Evolutionary conservation across 2,888 invertebrate species (phyloP).

Genomic region (Brenthis hecate): DNA sequence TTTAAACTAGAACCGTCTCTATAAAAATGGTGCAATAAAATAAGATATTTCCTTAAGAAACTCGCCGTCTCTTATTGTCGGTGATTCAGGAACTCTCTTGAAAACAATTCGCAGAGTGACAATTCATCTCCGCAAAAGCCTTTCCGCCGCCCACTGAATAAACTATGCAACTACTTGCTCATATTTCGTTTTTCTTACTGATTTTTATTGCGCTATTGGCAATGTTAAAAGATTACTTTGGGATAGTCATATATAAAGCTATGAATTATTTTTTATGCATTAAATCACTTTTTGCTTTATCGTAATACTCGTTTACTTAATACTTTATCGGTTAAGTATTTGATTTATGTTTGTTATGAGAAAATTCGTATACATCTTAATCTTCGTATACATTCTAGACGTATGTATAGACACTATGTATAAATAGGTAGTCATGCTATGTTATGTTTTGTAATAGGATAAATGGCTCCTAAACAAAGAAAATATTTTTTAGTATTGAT

Average conservation of each 20-base stretch:
- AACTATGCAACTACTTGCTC: constrained; percentile 68
- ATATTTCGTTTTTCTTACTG: constrained; percentile 42
- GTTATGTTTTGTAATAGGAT: no score
- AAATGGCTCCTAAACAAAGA: no score
- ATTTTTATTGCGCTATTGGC: constrained; percentile 6
- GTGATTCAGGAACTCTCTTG: constrained; percentile 36
- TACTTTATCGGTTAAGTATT: no score
- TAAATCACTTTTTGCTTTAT: background rate
- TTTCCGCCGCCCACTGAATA: constrained; percentile 53
- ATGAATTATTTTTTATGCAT: background rate
- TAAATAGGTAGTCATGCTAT: no score
- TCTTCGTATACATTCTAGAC: no score
- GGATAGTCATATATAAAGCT: background rate
- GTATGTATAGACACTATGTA: no score
- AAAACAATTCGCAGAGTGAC: constrained; percentile 70
- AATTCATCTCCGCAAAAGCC: constrained; percentile 72
- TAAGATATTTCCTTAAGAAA: constrained; percentile 34
- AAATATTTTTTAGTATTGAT: no score
- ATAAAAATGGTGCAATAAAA: constrained; percentile 35
- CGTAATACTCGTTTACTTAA: no score
- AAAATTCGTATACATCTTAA: no score
- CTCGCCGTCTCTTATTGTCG: constrained; percentile 37
- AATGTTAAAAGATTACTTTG: constrained; percentile 38
- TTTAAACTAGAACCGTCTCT: constrained; percentile 23
- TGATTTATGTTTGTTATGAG: no score